Evolutionary conservation across 2,113 vertebrate species (phyloP).

Genomic region (Panthera tigris): DNA sequence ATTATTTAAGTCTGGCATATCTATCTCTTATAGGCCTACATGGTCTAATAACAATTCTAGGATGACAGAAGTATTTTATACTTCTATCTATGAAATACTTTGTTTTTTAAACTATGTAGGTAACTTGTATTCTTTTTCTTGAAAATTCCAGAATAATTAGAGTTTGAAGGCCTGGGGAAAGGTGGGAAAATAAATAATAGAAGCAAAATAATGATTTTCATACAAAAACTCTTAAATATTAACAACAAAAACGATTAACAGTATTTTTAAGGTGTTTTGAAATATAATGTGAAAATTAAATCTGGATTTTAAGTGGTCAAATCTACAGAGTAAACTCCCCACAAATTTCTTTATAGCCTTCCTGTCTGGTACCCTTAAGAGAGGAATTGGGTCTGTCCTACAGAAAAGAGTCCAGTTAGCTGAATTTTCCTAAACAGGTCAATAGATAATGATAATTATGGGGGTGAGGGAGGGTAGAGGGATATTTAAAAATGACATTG

Average conservation of each 20-base stretch:
- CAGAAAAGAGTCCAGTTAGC: neutral
- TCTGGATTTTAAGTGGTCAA: neutral
- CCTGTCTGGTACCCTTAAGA: neutral
- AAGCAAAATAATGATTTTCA: constrained; percentile 29
- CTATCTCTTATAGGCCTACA: neutral
- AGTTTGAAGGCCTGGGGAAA: neutral
- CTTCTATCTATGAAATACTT: neutral
- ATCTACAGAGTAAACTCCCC: constrained; percentile 4
- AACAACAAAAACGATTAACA: neutral
- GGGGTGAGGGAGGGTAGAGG: neutral
- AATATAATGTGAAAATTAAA: constrained; percentile 44
- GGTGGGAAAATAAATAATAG: neutral
- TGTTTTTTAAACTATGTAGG: neutral
- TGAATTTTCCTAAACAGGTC: constrained; percentile 23
- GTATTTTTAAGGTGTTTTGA: neutral
- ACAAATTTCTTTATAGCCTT: constrained; percentile 18
- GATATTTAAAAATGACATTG: neutral
- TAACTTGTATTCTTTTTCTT: constrained; percentile 1
- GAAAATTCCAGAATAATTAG: constrained; percentile 32
- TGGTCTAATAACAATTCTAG: constrained; percentile 44
- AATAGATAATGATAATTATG: neutral
- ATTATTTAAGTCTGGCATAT: neutral
- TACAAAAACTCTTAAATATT: constrained; percentile 11
- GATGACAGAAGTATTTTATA: neutral
- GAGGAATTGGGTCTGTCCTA: neutral